phyloP scores from a whole-genome alignment of 2,888 invertebrate species.

The Bellardia bayeri region DNA sequence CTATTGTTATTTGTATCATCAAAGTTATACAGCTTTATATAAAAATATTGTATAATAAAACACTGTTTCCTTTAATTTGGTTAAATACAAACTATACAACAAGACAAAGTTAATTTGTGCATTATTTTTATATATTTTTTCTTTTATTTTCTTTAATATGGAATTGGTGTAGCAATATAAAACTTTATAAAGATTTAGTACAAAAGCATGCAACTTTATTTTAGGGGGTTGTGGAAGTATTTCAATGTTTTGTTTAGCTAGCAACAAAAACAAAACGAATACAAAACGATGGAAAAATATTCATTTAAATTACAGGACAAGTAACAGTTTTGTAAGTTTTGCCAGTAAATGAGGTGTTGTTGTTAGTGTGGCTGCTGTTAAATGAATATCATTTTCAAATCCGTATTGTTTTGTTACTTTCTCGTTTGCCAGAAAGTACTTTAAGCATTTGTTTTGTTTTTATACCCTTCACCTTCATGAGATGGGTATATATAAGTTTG shows the following conservation, averaged over 20 bases:
- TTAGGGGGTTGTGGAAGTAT: slow-evolving; percentile 24
- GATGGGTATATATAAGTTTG: too few species aligned
- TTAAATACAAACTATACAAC: neutral
- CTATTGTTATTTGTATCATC: slow-evolving; percentile 45
- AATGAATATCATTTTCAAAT: slow-evolving; percentile 24
- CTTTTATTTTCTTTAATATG: neutral
- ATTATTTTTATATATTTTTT: too few species aligned
- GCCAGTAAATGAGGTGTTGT: slow-evolving; percentile 41
- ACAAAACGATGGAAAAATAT: slow-evolving; percentile 8
- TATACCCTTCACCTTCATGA: too few species aligned
- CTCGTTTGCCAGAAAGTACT: slow-evolving; percentile 31
- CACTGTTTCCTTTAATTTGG: slow-evolving; percentile 25
- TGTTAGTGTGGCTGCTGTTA: slow-evolving; percentile 5
- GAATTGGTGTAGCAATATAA: slow-evolving; percentile 1
- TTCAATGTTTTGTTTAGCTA: slow-evolving; percentile 20
- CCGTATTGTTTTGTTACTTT: neutral
- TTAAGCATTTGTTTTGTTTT: slow-evolving; percentile 37
- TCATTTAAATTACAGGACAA: slow-evolving; percentile 60
- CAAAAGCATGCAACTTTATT: neutral
- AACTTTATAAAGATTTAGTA: neutral
- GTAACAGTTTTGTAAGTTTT: slow-evolving; percentile 25
- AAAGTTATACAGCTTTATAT: slow-evolving; percentile 39
- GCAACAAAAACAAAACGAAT: neutral
- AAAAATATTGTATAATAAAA: slow-evolving; percentile 6
- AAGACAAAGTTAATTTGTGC: neutral